Evolutionary conservation across 2,113 vertebrate genomes (phyloP), one percentile per base, ranked within the genome.

Genomic region (Rhegmatorhina hoffmannsi): DNA sequence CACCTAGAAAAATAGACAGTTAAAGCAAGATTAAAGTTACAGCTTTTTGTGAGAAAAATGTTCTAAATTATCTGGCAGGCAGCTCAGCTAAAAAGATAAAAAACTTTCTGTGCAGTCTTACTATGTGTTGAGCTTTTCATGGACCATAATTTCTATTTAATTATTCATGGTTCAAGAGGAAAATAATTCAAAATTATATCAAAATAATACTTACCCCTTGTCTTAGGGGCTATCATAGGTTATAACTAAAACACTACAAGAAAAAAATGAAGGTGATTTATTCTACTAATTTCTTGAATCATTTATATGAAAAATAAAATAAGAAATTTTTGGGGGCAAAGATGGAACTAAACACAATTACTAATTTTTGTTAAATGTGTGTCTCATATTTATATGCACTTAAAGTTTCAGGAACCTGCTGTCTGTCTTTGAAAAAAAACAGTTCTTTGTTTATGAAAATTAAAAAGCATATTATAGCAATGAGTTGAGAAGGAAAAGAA

Each of bases 291-390:
- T 83, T 69, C 10, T 46, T 84, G 7, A 36, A 55, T 46, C 52
- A 46, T 20, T 50, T 53, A 29, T 4, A 46, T 3, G 2, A 52
- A 59, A 53, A 69, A 3, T 10, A 64, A 76, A 82, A 49, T 10
- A 79, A 34, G 3, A 31, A 2, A 63, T 40, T 40, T 29, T 1
- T 1, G 0, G 4, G 1, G 2, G 1, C 2, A 82, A 82, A 86
- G 19, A 24, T 3, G 52, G 8, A 90, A 49, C 4, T 19, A 40
- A 75, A 67, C 26, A 20, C 7, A 49, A 19, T 25, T 46, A 34
- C 0, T 49, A 12, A 18, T 38, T 43, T 13, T 62, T 84, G 2
- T 4, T 43, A 77, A 40, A 74, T 60, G 5, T 59, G 2, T 13
- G 49, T 60, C 20, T 40, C 10, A 12, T 50, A 24, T 10, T 40